Base-by-base conservation (phyloP, 2,113 vertebrate genomes). In the Amphilophus citrinellus region DNA sequence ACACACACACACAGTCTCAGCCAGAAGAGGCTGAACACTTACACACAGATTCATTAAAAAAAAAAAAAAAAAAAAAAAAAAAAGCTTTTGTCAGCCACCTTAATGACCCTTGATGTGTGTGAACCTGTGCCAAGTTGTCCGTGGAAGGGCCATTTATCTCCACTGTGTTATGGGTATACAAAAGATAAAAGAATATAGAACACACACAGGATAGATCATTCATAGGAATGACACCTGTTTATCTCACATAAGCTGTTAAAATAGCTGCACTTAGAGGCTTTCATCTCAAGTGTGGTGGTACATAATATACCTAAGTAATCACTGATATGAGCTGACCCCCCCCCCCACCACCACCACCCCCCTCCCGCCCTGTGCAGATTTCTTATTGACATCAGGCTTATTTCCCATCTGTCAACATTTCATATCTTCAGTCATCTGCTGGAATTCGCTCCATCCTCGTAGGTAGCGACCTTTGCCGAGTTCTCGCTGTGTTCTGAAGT, bases 41-140 rank as follows among this genome's bases (percentile, higher is more conserved):
- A 44, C 10, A 76, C 90, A 66, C 80, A 84, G 73, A 85, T 88
- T 93, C 83, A 85, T 90, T 85, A 22, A 22, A 22, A 22, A 22
- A 22, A 22, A 22, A 22, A 22, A 22, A 22, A 84, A 85, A 84
- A 82, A 85, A 73, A 57, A 73, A 61, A 85, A 90, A 82, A 85
- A 77, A 86, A 32, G 84, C 87, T 60, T 84, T 90, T 92, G 93
- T 93, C 89, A 89, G 89, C 85, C 53, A 87, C 90, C 68, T 86
- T 91, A 90, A 91, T 89, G 88, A 92, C 82, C 85, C 89, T 84
- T 77, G 85, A 75, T 88, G 87, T 87, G 86, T 89, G 87, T 92
- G 90, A 93, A 93, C 87, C 81, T 80, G 66, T 82, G 92, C 92
- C 88, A 89, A 90, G 89, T 76, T 90, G 77, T 85, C 87, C 86